These are phyloP conservation scores for Genyomyrus donnyi DNA, from an alignment of 2,113 vertebrate species.

Conservation along the genomic window DNA sequence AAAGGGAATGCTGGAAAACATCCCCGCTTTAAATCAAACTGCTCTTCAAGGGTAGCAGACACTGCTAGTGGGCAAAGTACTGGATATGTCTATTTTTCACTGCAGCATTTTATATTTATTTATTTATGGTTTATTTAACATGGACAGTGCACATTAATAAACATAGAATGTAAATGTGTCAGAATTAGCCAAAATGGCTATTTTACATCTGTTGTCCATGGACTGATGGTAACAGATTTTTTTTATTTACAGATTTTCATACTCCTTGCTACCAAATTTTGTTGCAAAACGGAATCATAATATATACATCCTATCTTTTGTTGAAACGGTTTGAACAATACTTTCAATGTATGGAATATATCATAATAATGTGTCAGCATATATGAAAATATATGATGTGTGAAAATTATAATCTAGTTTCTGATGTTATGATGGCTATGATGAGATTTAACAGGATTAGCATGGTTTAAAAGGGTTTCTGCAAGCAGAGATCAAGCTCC, in stretches of 20 bases:
- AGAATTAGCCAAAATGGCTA: no score
- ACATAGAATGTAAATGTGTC: no score
- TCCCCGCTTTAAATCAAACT: background rate
- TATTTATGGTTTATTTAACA: no score
- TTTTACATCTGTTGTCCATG: no score
- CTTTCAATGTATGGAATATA: background rate
- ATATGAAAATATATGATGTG: background rate
- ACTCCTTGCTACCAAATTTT: background rate
- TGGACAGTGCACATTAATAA: no score
- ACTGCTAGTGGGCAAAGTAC: background rate
- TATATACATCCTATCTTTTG: background rate
- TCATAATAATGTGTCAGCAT: background rate
- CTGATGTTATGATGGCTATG: background rate
- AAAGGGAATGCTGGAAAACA: background rate
- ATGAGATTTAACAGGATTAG: background rate
- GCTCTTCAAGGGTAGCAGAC: background rate
- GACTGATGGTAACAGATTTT: no score
- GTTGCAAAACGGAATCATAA: background rate
- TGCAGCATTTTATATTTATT: background rate
- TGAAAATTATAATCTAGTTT: background rate
- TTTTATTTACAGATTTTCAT: background rate
- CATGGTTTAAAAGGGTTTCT: background rate
- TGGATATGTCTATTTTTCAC: background rate
- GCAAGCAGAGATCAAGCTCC: background rate
- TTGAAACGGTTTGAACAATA: background rate